These are phyloP conservation scores for Euwallacea fornicatus DNA, from an alignment of 1,140 invertebrate genomes.

Conservation along the genomic window DNA sequence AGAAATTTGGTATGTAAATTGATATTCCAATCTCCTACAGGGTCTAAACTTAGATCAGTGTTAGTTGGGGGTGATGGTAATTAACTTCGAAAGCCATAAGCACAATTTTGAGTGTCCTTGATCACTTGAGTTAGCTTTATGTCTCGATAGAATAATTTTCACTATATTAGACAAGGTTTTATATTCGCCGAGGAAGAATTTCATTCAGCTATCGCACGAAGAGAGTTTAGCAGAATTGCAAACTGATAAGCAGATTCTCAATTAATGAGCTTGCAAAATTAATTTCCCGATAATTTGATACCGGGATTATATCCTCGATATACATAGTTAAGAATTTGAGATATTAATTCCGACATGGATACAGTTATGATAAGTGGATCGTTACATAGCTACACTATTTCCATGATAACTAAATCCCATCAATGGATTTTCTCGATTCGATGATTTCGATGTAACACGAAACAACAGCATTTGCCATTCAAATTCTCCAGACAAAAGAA, in stretches of 20 bases:
- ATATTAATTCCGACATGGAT: too few relatives aligned
- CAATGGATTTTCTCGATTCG: background rate
- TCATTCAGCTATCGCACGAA: too few relatives aligned
- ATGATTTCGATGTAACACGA: background rate
- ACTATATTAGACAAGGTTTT: too few relatives aligned
- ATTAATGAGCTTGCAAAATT: too few relatives aligned
- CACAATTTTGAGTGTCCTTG: constrained; percentile 11
- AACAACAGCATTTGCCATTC: background rate
- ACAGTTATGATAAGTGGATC: background rate
- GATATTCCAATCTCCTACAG: constrained; percentile 12
- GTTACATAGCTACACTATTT: background rate
- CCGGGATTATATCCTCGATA: too few relatives aligned
- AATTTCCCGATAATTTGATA: too few relatives aligned
- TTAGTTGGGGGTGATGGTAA: constrained; percentile 19
- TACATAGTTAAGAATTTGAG: too few relatives aligned
- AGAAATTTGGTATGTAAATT: constrained; percentile 27
- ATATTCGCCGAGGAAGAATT: too few relatives aligned
- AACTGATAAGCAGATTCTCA: too few relatives aligned
- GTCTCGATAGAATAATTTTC: background rate
- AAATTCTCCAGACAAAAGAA: background rate
- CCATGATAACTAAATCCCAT: constrained; percentile 3
- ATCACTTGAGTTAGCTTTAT: constrained; percentile 14
- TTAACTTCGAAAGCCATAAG: constrained; percentile 23
- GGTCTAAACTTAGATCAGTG: constrained; percentile 12
- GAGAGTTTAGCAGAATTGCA: too few relatives aligned